Evolutionary conservation across 2,113 vertebrate species (phyloP).

Genomic region (Mesocricetus auratus): DNA sequence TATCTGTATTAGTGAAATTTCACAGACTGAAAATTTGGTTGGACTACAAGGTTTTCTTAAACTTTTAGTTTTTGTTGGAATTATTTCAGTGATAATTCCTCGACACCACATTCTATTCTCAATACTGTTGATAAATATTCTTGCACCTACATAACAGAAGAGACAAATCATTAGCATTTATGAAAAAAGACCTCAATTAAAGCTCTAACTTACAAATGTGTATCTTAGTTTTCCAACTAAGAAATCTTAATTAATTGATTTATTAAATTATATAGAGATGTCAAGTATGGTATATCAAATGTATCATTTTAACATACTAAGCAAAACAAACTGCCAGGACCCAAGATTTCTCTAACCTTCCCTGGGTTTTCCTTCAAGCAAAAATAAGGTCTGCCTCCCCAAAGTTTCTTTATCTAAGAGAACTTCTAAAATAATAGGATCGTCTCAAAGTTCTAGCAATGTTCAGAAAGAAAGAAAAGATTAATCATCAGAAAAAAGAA

Average conservation of each 20-base stretch:
- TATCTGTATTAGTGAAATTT: slow-evolving; percentile 86
- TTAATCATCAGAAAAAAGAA: neutral
- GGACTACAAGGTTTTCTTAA: slow-evolving; percentile 75
- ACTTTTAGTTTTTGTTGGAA: slow-evolving; percentile 82
- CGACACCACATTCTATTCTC: slow-evolving; percentile 90
- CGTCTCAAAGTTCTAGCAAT: neutral
- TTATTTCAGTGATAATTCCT: slow-evolving; percentile 89
- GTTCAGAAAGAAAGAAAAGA: neutral
- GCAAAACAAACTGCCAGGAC: neutral
- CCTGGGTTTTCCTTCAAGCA: neutral
- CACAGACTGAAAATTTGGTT: slow-evolving; percentile 84
- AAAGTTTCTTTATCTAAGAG: slow-evolving; percentile 1
- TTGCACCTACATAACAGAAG: slow-evolving; percentile 84
- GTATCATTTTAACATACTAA: neutral
- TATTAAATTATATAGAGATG: neutral
- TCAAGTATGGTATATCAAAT: neutral
- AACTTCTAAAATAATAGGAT: neutral
- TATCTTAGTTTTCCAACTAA: slow-evolving; percentile 30
- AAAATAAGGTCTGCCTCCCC: neutral
- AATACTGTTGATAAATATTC: slow-evolving; percentile 87
- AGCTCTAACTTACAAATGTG: slow-evolving; percentile 56
- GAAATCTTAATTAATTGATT: slow-evolving; percentile 44
- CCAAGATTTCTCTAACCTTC: neutral
- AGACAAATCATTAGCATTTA: slow-evolving; percentile 52
- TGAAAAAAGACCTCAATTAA: slow-evolving; percentile 33